Conservation (phyloP, 2,797 vertebrate species). For the Scleropages formosus region DNA sequence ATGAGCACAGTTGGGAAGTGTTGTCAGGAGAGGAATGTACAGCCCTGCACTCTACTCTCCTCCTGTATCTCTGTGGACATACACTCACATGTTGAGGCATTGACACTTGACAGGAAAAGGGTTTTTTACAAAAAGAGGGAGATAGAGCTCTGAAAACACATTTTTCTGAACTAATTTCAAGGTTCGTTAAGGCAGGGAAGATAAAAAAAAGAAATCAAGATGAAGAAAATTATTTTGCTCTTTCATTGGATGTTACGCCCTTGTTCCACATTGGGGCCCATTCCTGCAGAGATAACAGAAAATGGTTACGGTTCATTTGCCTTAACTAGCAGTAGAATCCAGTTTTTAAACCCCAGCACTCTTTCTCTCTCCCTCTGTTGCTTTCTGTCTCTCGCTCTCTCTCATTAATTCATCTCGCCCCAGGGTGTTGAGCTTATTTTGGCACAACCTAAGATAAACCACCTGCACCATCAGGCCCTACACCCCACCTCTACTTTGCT, state of each 20-base stretch:
- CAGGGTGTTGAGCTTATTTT: slow-evolving; percentile 67
- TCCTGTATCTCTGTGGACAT: no score
- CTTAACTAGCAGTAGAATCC: background rate
- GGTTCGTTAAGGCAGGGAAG: slow-evolving; percentile 1
- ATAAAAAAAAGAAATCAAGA: slow-evolving; percentile 1
- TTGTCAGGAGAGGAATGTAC: no score
- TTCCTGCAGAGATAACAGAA: background rate
- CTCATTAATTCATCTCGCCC: slow-evolving; percentile 69
- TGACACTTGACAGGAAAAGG: background rate
- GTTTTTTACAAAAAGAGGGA: background rate
- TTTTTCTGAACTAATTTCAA: background rate
- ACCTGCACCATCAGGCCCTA: slow-evolving; percentile 63
- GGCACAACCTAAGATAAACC: slow-evolving; percentile 52
- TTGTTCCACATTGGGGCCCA: background rate
- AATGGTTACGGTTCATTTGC: background rate
- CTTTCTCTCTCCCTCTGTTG: background rate
- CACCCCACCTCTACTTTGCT: background rate
- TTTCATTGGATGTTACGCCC: background rate
- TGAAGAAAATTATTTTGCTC: background rate
- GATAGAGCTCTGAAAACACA: no score
- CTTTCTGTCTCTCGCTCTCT: slow-evolving; percentile 41
- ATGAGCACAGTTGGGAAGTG: no score
- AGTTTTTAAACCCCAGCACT: no score
- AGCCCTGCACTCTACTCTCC: no score
- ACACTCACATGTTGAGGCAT: no score